A percentile compares a stretch with the other conserved stretches of the same genome.
These are phyloP conservation scores for Pachyuromys duprasi DNA, from an alignment of 2,797 vertebrate species.

Conservation along the genomic window DNA sequence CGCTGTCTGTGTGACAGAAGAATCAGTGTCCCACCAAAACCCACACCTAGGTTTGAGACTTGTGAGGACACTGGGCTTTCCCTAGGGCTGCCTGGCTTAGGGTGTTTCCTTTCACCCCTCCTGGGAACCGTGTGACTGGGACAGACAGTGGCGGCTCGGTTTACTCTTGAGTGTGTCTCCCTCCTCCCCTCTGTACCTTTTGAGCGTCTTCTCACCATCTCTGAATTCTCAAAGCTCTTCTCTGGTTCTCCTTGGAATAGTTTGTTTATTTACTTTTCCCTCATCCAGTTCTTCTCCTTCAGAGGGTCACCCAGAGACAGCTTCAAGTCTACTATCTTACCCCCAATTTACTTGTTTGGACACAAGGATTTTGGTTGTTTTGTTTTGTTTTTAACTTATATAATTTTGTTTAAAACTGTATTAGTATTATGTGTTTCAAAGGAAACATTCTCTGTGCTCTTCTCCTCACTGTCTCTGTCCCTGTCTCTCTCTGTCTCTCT, in stretches of 20 bases:
- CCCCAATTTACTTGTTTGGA: not conserved
- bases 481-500: not conserved
- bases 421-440: not conserved
- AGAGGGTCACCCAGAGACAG: no score
- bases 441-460: not conserved
- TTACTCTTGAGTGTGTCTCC: not conserved
- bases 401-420: not conserved
- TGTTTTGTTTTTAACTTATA: not conserved
- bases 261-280: not conserved
- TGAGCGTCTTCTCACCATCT: not conserved
- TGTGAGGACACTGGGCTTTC: not conserved
- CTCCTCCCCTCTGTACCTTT: not conserved
- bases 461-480: no score
- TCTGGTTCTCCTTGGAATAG: not conserved
- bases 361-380: not conserved
- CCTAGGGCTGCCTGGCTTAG: not conserved
- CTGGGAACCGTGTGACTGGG: not conserved
- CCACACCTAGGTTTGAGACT: not conserved
- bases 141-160: not conserved
- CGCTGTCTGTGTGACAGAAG: not conserved
- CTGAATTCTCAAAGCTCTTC: not conserved
- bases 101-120: not conserved
- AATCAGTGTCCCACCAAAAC: not conserved
- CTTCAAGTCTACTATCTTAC: not conserved
- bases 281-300: not conserved